Evolutionary conservation across 2,113 vertebrate species (phyloP), one percentile per base, ranked within the genome.

Genomic region (Chascanopsetta lugubris): DNA sequence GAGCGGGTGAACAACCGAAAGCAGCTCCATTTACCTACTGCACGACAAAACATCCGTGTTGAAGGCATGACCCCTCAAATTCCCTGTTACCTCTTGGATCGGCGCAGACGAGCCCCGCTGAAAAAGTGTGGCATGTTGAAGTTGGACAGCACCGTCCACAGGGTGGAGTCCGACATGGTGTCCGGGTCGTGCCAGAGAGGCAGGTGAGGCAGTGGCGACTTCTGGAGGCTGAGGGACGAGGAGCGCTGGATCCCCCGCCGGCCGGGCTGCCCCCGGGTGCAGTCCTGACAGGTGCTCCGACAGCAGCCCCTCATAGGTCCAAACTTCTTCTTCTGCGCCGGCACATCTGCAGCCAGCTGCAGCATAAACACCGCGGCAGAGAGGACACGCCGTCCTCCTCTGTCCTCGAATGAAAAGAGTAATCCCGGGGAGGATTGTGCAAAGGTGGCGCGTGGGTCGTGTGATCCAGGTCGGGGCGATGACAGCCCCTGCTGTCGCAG

Each of bases 1-100:
- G 48, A 34, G 6, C 30, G 53, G 69, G 72, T n/a, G 50, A 80
- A 81, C 84, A 80, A 80, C 76, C 70, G 68, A 62, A 70, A 68
- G 27, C 43, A 45, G 30, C 36, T 56, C 49, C 22, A 22, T 18
- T 67, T 12, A 69, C 61, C 48, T 20, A 46, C 29, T 27, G 71
- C 55, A 43, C 56, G 55, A 30, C 36, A 26, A 72, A 58, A 26
- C 51, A 65, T 25, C 21, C 48, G 30, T 48, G 21, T 24, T 27
- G 29, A n/a, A n/a, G n/a, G n/a, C n/a, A n/a, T n/a, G n/a, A n/a
- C n/a, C n/a, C n/a, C n/a, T n/a, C n/a, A n/a, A n/a, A n/a, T n/a
- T n/a, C n/a, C n/a, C n/a, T 34, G 18, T 93, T 95, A 98, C 96
- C 97, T 98, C 86, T 98, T 94, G n/a, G 96, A 96, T 11, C 96